A percentile compares a stretch with the other conserved stretches of the same genome.
Evolutionary conservation across 2,888 invertebrate genomes (phyloP).

Genomic region (Andrena praecox): DNA sequence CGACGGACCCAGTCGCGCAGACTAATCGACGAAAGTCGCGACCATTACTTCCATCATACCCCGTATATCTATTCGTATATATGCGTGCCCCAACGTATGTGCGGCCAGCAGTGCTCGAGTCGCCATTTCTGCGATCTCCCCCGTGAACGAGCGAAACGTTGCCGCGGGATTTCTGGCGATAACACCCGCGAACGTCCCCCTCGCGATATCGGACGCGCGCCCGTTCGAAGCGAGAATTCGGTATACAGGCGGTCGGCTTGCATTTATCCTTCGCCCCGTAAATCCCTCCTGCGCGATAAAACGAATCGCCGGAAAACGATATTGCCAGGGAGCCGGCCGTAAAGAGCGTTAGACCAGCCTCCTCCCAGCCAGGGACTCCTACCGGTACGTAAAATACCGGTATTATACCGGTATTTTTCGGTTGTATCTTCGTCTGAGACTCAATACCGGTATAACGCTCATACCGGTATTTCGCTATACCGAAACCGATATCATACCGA

Average conservation of each 20-base stretch:
- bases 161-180: constrained; percentile 5
- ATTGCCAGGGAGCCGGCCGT: constrained; percentile 47
- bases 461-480: no score
- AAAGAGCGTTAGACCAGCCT: constrained; percentile 4
- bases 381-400: no score
- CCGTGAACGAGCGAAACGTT: background rate
- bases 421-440: no score
- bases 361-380: background rate
- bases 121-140: constrained; percentile 34
- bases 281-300: constrained; percentile 42
- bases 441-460: no score
- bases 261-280: constrained; percentile 28
- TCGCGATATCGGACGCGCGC: background rate
- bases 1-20: background rate
- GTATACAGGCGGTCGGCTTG: constrained; percentile 1
- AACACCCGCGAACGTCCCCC: background rate
- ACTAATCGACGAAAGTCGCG: background rate
- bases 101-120: constrained; percentile 80
- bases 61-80: constrained; percentile 67
- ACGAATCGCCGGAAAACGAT: constrained; percentile 36
- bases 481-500: no score
- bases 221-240: background rate
- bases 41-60: background rate
- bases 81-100: constrained; percentile 80
- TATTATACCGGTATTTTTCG: no score